A percentile compares a stretch with the other conserved stretches of the same genome.
phyloP scores from a whole-genome alignment of 2,888 invertebrate genomes.

The Coleophora flavipennella region DNA sequence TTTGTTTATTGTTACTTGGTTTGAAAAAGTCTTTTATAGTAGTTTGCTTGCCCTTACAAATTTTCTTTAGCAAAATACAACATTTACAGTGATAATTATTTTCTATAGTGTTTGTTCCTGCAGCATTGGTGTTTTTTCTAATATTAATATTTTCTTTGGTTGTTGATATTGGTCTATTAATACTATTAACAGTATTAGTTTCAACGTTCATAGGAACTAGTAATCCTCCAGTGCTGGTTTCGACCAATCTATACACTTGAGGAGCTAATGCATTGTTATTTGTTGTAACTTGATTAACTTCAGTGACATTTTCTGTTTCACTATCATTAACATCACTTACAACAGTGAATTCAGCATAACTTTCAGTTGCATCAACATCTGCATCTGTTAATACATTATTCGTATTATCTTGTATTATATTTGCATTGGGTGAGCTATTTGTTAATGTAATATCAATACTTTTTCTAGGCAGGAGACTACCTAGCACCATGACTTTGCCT shows the following conservation, averaged over 20 bases:
- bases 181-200: conserved; percentile 20
- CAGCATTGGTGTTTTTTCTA: not conserved
- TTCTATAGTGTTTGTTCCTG: too few relatives aligned
- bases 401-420: too few relatives aligned
- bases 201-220: conserved; percentile 28
- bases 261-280: conserved; percentile 5
- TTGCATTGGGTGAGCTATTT: too few relatives aligned
- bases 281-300: not conserved
- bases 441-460: too few relatives aligned
- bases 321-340: too few relatives aligned
- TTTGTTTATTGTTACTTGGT: conserved; percentile 10
- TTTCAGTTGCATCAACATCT: too few relatives aligned
- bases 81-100: conserved; percentile 39
- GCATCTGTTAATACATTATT: too few relatives aligned
- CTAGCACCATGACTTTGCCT: not conserved
- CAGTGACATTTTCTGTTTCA: not conserved
- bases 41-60: conserved; percentile 24
- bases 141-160: conserved; percentile 1
- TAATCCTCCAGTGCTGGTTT: conserved; percentile 30
- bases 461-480: not conserved
- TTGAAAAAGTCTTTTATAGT: conserved; percentile 47
- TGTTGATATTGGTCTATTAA: conserved; percentile 20
- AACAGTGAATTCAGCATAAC: too few relatives aligned
- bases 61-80: conserved; percentile 37
- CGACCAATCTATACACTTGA: conserved; percentile 29